Percentiles rank a stretch among this genome's conserved stretches.
Evolutionary conservation across 2,888 invertebrate species (phyloP).

Genomic region (Dysmachus trigonus): DNA sequence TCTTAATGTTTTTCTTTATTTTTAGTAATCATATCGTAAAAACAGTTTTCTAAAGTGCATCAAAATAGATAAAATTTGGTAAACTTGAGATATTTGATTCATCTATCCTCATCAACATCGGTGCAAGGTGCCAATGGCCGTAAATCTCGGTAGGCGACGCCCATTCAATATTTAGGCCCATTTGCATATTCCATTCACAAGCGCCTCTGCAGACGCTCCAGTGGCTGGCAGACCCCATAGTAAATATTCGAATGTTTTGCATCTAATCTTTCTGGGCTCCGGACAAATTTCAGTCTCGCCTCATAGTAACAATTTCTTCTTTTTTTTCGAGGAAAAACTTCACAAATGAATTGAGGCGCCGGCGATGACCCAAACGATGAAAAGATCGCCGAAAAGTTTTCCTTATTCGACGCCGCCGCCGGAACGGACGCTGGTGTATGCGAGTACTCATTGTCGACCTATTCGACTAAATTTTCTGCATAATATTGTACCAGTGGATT

Average conservation of each 20-base stretch:
- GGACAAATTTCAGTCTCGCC: background rate
- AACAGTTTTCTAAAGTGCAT: background rate
- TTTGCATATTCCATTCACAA: background rate
- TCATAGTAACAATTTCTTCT: background rate
- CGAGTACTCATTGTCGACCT: background rate
- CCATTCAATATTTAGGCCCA: background rate
- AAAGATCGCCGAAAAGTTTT: constrained; percentile 5
- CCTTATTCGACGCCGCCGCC: background rate
- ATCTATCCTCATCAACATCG: background rate
- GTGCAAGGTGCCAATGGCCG: background rate
- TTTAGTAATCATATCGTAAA: background rate
- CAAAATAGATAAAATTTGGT: background rate
- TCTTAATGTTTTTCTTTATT: background rate
- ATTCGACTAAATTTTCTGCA: background rate
- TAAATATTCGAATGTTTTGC: background rate
- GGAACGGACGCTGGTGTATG: background rate
- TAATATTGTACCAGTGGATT: background rate
- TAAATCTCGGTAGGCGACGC: background rate
- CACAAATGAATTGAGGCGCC: background rate
- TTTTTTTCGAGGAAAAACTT: background rate
- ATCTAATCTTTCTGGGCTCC: background rate
- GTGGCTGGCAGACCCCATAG: background rate
- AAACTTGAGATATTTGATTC: background rate
- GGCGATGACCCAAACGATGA: background rate
- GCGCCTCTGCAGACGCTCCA: background rate